Conservation (phyloP, 2,888 invertebrate species). For the Dolomedes plantarius region DNA sequence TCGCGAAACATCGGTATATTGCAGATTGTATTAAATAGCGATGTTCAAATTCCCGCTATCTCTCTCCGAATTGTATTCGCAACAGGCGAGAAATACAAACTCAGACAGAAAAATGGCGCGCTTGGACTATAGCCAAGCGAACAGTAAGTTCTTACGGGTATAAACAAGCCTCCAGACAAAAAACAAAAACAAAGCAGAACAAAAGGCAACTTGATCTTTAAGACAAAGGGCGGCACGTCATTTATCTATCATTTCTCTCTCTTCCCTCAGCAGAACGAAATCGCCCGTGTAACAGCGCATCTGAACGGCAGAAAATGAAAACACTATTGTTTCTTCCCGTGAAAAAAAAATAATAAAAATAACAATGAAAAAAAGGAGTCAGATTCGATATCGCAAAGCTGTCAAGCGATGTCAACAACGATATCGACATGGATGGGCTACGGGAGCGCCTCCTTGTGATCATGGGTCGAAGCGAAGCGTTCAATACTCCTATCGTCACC, state of each 20-base stretch:
- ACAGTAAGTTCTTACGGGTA: too few relatives aligned
- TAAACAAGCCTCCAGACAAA: too few relatives aligned
- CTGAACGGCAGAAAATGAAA: background rate
- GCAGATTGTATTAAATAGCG: too few relatives aligned
- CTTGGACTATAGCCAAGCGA: too few relatives aligned
- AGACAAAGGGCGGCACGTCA: background rate
- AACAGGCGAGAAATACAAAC: too few relatives aligned
- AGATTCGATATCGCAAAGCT: conserved; percentile 66
- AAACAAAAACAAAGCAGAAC: too few relatives aligned
- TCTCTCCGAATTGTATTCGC: too few relatives aligned
- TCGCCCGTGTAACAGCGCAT: background rate
- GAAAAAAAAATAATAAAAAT: conserved; percentile 20
- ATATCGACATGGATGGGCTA: conserved; percentile 27
- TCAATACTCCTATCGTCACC: conserved; percentile 27
- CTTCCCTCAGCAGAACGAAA: background rate
- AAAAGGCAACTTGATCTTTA: too few relatives aligned
- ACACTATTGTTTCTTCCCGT: background rate
- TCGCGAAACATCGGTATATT: too few relatives aligned
- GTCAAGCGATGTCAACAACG: conserved; percentile 62
- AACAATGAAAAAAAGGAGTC: conserved; percentile 14
- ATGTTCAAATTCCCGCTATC: too few relatives aligned
- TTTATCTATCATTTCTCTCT: background rate
- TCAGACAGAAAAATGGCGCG: too few relatives aligned
- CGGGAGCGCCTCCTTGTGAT: background rate
- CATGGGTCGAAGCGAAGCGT: background rate